A percentile compares a stretch with the other conserved stretches of the same genome.
Evolutionary conservation across 2,113 vertebrate genomes (phyloP).

Genomic region (Dryoscopus gambensis): DNA sequence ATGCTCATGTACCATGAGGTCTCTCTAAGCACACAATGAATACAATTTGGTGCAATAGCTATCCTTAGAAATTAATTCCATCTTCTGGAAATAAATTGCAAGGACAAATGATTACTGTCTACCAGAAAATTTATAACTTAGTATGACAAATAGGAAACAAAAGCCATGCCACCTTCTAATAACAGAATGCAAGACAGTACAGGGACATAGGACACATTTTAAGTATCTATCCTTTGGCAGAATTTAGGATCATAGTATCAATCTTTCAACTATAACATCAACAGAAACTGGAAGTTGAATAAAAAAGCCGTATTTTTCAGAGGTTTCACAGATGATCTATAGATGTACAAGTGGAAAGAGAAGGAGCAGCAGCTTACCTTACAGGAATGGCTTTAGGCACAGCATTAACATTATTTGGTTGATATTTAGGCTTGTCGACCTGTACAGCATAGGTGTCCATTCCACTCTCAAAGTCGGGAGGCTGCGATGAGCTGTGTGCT

Average conservation of each 20-base stretch:
- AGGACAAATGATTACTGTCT: background rate
- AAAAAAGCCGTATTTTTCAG: background rate
- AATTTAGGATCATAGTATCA: background rate
- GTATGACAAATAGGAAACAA: background rate
- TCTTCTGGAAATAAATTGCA: background rate
- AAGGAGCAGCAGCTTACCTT: conserved; percentile 76
- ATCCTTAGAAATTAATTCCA: background rate
- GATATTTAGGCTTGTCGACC: conserved; percentile 90
- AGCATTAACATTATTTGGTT: conserved; percentile 89
- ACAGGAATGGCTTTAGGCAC: conserved; percentile 93
- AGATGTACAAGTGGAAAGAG: background rate
- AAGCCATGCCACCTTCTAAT: background rate
- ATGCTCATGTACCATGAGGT: fast-evolving
- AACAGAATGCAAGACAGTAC: background rate
- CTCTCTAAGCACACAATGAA: background rate
- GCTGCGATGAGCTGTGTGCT: conserved; percentile 81
- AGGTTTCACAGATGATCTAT: background rate
- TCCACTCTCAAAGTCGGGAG: conserved; percentile 85
- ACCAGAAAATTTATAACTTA: background rate
- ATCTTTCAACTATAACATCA: background rate
- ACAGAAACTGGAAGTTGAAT: background rate
- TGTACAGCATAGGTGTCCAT: conserved; percentile 89
- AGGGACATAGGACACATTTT: background rate
- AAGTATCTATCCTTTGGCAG: background rate
- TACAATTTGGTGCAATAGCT: background rate